Evolutionary conservation across 2,888 invertebrate species (phyloP), one percentile per base, ranked within the genome.

Genomic region (Aleiodes testaceus): DNA sequence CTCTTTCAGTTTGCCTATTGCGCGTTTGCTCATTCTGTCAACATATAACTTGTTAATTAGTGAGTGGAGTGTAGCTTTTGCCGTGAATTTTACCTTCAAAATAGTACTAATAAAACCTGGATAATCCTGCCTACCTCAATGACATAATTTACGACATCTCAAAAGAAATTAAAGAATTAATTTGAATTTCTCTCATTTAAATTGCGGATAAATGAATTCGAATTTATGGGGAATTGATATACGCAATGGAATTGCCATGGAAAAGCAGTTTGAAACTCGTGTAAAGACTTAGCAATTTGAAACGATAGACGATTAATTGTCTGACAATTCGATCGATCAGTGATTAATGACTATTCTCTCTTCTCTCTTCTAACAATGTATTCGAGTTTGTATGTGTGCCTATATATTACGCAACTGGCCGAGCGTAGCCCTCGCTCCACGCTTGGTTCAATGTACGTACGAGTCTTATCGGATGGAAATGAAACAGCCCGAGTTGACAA

Each of bases 241-340:
- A 16, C 50, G 47, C 36, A 36, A 36, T 36, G 9, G 36, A 9
- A 36, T 36, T 36, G 36, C 36, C 7, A 36, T 11, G 36, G 36
- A 36, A 36, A 36, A 36, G 36, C 36, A 36, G 36, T 36, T 36
- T 36, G 36, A 11, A 36, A 36, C 36, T 36, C 36, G 11, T 55
- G 68, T 22, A 45, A 72, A 72, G 73, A 72, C 72, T 75, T 55
- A 55, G 72, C 26, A 53, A 20, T 72, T 75, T 67, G 73, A 73
- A 73, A 65, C 68, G 72, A 63, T 61, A 47, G 59, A 71, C 75
- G 74, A 75, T 76, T 76, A 76, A 76, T 76, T 75, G 72, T 69
- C 66, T 47, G 52, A 74, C 74, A 72, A 76, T 74, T 68, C 61
- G 69, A 74, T 69, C 63, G 64, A 26, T 50, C 26, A 14, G 61